Evolutionary conservation across 2,888 invertebrate species (phyloP).

Genomic region (Tenthredo distinguenda): DNA sequence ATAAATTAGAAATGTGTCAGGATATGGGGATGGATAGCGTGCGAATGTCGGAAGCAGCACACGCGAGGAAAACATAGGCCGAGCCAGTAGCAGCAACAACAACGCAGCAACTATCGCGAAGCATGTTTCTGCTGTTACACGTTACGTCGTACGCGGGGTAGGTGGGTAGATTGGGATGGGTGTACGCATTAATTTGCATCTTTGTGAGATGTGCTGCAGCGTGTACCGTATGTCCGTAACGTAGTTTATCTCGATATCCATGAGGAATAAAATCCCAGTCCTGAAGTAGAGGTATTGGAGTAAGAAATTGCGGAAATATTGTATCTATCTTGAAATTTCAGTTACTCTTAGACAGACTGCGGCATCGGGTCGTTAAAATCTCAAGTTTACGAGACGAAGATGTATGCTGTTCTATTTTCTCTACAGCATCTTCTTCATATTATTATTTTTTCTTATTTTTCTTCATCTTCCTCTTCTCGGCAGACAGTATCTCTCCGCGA

Average conservation of each 20-base stretch:
- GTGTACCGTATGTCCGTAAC: slow-evolving; percentile 51
- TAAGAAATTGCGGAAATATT: background rate
- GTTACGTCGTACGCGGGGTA: slow-evolving; percentile 30
- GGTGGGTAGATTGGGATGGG: background rate
- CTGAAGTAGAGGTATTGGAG: background rate
- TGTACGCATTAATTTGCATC: slow-evolving; percentile 63
- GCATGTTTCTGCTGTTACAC: slow-evolving; percentile 55
- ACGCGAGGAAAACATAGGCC: slow-evolving; percentile 61
- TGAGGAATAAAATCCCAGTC: background rate
- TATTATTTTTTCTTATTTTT: background rate
- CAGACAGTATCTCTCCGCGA: background rate
- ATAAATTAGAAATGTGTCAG: slow-evolving; percentile 42
- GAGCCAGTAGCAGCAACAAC: slow-evolving; percentile 50
- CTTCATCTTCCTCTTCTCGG: background rate
- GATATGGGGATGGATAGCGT: slow-evolving; percentile 37
- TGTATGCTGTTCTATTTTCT: background rate
- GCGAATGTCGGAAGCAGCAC: slow-evolving; percentile 60
- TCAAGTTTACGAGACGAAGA: background rate
- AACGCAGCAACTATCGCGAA: slow-evolving; percentile 53
- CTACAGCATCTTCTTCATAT: background rate
- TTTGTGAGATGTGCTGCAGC: slow-evolving; percentile 57
- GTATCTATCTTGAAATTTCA: background rate
- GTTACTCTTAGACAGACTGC: background rate
- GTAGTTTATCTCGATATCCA: background rate
- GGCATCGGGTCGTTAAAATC: slow-evolving; percentile 5